Base-by-base conservation (phyloP, 2,888 invertebrate genomes). In the Ectobius pallidus region DNA sequence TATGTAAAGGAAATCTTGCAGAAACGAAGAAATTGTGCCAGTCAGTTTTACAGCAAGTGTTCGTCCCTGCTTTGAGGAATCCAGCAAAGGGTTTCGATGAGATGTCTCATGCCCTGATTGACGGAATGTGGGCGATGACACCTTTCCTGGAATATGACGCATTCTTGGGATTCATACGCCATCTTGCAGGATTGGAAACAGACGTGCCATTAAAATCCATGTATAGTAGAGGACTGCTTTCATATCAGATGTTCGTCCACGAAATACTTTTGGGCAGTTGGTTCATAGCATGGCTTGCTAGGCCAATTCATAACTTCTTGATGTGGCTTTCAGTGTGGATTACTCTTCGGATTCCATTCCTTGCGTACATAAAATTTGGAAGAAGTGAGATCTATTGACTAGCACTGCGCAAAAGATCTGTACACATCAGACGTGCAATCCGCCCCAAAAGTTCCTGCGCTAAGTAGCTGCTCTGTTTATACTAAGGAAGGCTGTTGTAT, bases 41-140 rank as follows among this genome's bases (percentile, higher is more conserved):
- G 49, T 82, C 84, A 11, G 73, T 87, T 0, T 82, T 87, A 69
- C 87, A 89, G 0, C 85, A 88, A 1, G 86, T 91, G 0, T 91
- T 87, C 78, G 84, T 85, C 9, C 92, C 92, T 0, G 85, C 86
- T 32, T 80, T 93, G 11, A 85, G 86, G 68, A 84, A 86, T 58
- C 87, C 87, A 2, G 87, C 87, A 0, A 83, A 88, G 52, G 85
- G 89, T 69, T 94, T 92, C 81, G 83, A 89, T 68, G 82, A 87
- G 76, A 90, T 92, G 89, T 85, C 91, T 0, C 81, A 80, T 0
- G 86, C 88, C 0, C 83, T 94, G 79, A 80, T 93, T 1, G 85
- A 90, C 65, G 92, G 92, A 0, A 82, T 94, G 80, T 91, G 90
- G 90, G 86, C 86, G 3, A 83, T 91, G 55, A 89, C 90, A 80